Percentiles rank a stretch among this genome's conserved stretches.
Conservation (phyloP, 2,797 vertebrate species). For the Onychomys torridus region DNA sequence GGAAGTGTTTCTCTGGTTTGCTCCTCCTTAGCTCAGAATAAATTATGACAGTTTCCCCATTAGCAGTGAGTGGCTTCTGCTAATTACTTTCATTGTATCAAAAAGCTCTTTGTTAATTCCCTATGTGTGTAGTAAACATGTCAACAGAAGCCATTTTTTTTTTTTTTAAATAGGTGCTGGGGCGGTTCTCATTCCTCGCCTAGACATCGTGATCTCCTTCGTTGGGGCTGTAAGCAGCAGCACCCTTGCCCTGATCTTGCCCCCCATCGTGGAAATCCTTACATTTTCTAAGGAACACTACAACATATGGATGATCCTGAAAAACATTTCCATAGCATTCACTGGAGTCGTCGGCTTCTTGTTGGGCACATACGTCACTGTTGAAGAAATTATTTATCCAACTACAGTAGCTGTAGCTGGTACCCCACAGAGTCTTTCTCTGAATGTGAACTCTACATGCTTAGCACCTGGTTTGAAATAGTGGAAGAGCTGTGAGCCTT, state of each 20-base stretch:
- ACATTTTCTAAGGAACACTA: conserved; percentile 89
- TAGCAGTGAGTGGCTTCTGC: neutral
- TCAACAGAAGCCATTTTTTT: conserved; percentile 46
- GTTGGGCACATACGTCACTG: conserved; percentile 91
- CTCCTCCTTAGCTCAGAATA: neutral
- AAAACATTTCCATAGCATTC: conserved; percentile 90
- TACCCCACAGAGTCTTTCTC: conserved; percentile 53
- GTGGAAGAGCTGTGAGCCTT: conserved; percentile 26
- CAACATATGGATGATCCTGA: conserved; percentile 87
- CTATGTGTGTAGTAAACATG: neutral
- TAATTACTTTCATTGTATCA: neutral
- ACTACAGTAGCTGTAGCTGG: conserved; percentile 64
- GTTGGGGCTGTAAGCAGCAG: conserved; percentile 94
- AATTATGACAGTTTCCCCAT: neutral
- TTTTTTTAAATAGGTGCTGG: conserved; percentile 87
- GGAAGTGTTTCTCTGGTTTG: neutral
- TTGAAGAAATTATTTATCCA: conserved; percentile 92
- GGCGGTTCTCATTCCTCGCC: conserved; percentile 91
- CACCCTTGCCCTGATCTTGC: conserved; percentile 92
- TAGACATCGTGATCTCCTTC: conserved; percentile 93
- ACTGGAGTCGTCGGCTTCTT: conserved; percentile 92
- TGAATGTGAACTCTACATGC: conserved; percentile 81
- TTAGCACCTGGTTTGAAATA: conserved; percentile 79
- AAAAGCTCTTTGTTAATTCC: conserved; percentile 18
- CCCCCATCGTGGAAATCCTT: conserved; percentile 92